These are phyloP conservation scores for Aporrectodea caliginosa DNA, from an alignment of 1,140 invertebrate genomes.

Conservation along the genomic window DNA sequence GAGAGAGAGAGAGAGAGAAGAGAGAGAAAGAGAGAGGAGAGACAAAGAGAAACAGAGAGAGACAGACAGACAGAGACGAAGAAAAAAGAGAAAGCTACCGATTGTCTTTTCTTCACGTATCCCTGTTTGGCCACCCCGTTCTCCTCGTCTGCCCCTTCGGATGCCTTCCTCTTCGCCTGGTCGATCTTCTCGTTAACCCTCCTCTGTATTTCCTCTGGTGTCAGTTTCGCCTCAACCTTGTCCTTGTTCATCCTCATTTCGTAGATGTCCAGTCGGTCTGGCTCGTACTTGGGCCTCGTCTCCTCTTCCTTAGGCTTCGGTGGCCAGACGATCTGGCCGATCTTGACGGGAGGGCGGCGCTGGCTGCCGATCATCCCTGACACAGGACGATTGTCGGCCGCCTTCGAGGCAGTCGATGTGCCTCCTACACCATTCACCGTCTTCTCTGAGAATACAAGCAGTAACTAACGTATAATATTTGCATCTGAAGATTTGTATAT, in stretches of 20 bases:
- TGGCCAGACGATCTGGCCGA: background rate
- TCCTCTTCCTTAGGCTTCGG: background rate
- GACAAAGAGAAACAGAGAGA: too few relatives aligned
- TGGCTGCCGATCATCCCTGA: background rate
- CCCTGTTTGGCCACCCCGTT: background rate
- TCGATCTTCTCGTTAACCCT: background rate
- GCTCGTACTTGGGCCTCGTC: background rate
- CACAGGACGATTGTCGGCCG: background rate
- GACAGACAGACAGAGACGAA: too few relatives aligned
- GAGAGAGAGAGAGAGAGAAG: too few relatives aligned
- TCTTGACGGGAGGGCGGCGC: background rate
- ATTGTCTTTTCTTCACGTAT: too few relatives aligned
- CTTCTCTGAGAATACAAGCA: too few relatives aligned
- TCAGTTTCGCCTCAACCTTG: background rate
- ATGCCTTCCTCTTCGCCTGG: background rate
- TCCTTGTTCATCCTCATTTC: background rate
- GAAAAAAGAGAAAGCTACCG: too few relatives aligned
- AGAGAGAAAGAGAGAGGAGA: too few relatives aligned
- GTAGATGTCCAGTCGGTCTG: background rate
- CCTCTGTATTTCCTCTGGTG: background rate
- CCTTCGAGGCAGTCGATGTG: too few relatives aligned
- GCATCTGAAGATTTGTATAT: too few relatives aligned
- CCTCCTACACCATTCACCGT: too few relatives aligned
- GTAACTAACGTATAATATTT: too few relatives aligned
- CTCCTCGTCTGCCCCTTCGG: background rate